A percentile compares a stretch with the other conserved stretches of the same genome.
Evolutionary conservation across 2,113 vertebrate species (phyloP).

Genomic region (Indicator maculatus): DNA sequence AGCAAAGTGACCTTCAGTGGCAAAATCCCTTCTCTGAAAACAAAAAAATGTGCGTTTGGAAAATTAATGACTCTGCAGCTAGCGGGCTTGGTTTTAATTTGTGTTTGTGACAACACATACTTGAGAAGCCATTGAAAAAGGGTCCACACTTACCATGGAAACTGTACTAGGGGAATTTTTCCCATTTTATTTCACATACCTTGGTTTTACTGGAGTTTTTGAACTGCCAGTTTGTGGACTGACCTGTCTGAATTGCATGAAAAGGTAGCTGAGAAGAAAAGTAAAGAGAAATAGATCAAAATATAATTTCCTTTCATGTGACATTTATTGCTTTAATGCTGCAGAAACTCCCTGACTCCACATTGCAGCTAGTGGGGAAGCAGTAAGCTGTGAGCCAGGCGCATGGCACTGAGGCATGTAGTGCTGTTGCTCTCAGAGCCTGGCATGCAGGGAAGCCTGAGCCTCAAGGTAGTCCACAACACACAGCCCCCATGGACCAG

Average conservation of each 20-base stretch:
- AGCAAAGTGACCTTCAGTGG: slow-evolving; percentile 69
- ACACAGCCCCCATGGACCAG: background rate
- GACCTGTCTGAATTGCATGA: background rate
- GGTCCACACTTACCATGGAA: background rate
- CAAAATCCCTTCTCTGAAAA: slow-evolving; percentile 59
- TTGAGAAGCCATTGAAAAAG: slow-evolving; percentile 17
- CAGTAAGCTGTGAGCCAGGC: background rate
- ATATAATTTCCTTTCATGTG: background rate
- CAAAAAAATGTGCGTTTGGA: slow-evolving; percentile 46
- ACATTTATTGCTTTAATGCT: background rate
- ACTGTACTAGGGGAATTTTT: background rate
- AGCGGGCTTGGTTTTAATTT: slow-evolving; percentile 51
- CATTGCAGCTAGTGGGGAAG: background rate
- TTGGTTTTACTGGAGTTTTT: background rate
- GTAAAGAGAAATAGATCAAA: background rate
- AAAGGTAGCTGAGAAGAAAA: background rate
- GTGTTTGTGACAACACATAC: slow-evolving; percentile 15
- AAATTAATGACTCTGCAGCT: slow-evolving; percentile 70
- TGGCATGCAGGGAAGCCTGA: background rate
- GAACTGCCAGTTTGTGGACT: background rate
- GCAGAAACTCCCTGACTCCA: background rate
- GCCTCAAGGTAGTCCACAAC: background rate
- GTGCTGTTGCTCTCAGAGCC: background rate
- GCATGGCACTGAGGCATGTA: accelerated
- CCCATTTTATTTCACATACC: background rate